These are phyloP conservation scores for Amphipoea lucens DNA, from an alignment of 2,888 invertebrate species.

Conservation along the genomic window DNA sequence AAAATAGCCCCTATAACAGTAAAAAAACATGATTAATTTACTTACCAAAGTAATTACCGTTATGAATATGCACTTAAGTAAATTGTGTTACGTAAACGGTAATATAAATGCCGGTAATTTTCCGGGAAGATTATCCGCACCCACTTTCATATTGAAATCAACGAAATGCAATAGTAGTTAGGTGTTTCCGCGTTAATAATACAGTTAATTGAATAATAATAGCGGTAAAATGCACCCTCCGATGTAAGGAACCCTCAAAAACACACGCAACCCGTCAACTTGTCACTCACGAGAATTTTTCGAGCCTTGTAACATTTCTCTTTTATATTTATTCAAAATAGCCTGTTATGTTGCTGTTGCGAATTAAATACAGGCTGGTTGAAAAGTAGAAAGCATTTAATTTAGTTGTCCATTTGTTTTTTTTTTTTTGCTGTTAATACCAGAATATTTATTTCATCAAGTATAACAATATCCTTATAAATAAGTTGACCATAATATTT, in stretches of 20 bases:
- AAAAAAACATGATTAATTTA: slow-evolving; percentile 59
- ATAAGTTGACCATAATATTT: neutral
- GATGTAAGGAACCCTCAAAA: slow-evolving; percentile 71
- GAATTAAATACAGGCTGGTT: neutral
- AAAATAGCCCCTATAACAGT: slow-evolving; percentile 4
- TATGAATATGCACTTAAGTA: slow-evolving; percentile 68
- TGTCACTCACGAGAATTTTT: slow-evolving; percentile 58
- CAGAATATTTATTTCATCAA: too few species aligned
- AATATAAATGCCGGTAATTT: slow-evolving; percentile 69
- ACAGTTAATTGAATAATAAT: slow-evolving; percentile 82
- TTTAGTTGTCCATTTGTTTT: neutral
- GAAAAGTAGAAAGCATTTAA: slow-evolving; percentile 5
- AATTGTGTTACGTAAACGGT: slow-evolving; percentile 64
- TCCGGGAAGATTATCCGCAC: slow-evolving; percentile 68
- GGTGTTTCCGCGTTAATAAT: slow-evolving; percentile 74
- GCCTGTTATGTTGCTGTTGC: neutral
- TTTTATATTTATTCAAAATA: slow-evolving; percentile 44
- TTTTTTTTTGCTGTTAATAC: too few species aligned
- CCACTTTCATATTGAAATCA: slow-evolving; percentile 70
- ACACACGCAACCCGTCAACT: slow-evolving; percentile 78
- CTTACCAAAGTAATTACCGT: slow-evolving; percentile 55
- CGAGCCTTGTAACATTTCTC: slow-evolving; percentile 34
- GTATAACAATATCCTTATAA: too few species aligned
- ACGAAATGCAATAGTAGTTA: slow-evolving; percentile 68
- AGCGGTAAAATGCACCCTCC: slow-evolving; percentile 75